Evolutionary conservation across 92 coral and sea anemone species (phyloP).

Genomic region (Pocillopora meandrina): DNA sequence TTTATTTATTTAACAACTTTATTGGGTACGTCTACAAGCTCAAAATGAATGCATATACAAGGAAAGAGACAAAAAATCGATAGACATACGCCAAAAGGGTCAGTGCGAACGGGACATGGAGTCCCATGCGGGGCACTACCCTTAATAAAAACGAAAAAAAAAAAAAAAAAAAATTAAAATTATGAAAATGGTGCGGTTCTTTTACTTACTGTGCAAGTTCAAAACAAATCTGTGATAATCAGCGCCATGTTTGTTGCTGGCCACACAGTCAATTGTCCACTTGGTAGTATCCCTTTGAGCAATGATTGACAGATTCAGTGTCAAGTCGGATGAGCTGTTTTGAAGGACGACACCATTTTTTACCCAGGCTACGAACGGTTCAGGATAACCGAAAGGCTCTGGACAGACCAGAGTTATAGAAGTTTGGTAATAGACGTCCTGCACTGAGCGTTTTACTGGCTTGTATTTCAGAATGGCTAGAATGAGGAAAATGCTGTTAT

Average conservation of each 20-base stretch:
- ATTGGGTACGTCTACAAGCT: too few relatives aligned
- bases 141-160: too few relatives aligned
- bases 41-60: too few relatives aligned
- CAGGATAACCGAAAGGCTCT: conserved; percentile 36
- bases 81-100: too few relatives aligned
- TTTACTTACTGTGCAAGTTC: conserved; percentile 12
- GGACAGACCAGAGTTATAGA: conserved; percentile 7
- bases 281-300: background rate
- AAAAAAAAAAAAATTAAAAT: too few relatives aligned
- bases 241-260: conserved; percentile 36
- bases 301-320: background rate
- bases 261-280: conserved; percentile 32
- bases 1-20: too few relatives aligned
- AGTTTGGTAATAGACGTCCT: background rate
- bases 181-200: background rate
- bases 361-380: conserved; percentile 47
- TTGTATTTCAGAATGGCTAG: background rate
- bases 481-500: background rate
- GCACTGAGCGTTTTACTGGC: background rate
- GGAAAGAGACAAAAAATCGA: too few relatives aligned
- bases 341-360: conserved; percentile 33
- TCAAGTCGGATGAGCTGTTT: conserved; percentile 19
- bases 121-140: too few relatives aligned
- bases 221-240: conserved; percentile 41
- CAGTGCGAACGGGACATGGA: too few relatives aligned